A percentile compares a stretch with the other conserved stretches of the same genome.
These are phyloP conservation scores for Dicentrarchus labrax DNA, from an alignment of 2,113 vertebrate genomes.

Conservation along the genomic window DNA sequence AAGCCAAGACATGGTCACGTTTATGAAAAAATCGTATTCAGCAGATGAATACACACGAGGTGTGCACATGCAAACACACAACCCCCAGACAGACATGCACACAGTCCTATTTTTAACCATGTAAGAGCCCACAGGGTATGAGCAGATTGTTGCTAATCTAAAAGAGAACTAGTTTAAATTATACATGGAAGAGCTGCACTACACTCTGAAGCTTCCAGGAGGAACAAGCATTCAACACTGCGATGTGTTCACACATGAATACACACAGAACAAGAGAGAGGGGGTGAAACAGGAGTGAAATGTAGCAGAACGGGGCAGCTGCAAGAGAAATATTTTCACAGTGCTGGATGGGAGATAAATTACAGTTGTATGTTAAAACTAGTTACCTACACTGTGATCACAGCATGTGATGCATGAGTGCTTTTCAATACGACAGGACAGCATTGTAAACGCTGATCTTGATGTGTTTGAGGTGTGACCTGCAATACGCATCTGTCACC, in stretches of 20 bases:
- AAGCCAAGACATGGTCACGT: neutral
- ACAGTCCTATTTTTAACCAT: conserved; percentile 76
- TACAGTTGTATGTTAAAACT: neutral
- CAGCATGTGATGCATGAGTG: neutral
- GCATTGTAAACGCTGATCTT: neutral
- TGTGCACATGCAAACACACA: conserved; percentile 25
- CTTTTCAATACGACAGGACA: neutral
- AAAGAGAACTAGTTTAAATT: conserved; percentile 76
- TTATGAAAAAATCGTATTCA: conserved; percentile 5
- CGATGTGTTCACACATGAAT: conserved; percentile 56
- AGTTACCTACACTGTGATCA: neutral
- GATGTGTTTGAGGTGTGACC: neutral
- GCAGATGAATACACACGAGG: neutral
- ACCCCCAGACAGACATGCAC: conserved; percentile 13
- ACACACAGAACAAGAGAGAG: conserved; percentile 13
- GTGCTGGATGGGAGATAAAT: neutral
- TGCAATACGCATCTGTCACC: neutral
- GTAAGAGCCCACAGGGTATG: conserved; percentile 57
- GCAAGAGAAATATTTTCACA: conserved; percentile 6
- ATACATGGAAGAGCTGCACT: conserved; percentile 79
- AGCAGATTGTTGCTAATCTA: conserved; percentile 75
- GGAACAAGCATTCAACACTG: conserved; percentile 51
- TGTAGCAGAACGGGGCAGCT: conserved; percentile 26
- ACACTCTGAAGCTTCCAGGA: conserved; percentile 63
- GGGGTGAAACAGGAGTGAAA: conserved; percentile 9